These are phyloP conservation scores for Momotus momota DNA, from an alignment of 2,797 vertebrate genomes.

Conservation along the genomic window DNA sequence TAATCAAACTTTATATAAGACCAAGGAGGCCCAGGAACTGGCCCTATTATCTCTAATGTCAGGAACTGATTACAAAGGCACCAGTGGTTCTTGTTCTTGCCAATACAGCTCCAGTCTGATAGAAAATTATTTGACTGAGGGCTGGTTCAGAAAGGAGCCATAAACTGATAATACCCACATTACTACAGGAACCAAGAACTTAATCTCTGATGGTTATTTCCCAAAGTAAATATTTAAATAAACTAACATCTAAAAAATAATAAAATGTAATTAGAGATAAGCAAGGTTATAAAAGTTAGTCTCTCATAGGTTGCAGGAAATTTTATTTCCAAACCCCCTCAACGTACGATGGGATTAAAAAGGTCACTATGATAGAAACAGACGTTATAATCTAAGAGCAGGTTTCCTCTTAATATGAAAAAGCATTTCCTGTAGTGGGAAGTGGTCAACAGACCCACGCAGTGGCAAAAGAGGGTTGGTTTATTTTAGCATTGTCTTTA, in stretches of 20 bases:
- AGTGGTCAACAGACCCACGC: background rate
- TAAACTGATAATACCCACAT: conserved; percentile 58
- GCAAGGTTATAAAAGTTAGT: conserved; percentile 45
- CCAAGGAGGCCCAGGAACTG: conserved; percentile 50
- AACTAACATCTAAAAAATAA: conserved; percentile 60
- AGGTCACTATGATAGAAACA: background rate
- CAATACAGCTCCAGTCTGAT: conserved; percentile 2
- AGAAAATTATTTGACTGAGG: conserved; percentile 30
- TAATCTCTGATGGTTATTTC: conserved; percentile 68
- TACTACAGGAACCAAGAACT: conserved; percentile 64
- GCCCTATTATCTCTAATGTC: background rate
- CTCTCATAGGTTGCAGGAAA: background rate
- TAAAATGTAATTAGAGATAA: conserved; percentile 63
- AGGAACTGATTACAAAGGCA: conserved; percentile 55
- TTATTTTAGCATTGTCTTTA: conserved; percentile 76
- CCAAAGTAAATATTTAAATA: conserved; percentile 66
- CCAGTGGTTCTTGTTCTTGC: conserved; percentile 31
- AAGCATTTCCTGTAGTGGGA: background rate
- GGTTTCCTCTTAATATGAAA: conserved; percentile 9
- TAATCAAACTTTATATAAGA: conserved; percentile 53
- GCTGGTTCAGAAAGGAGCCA: conserved; percentile 38
- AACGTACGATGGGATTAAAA: background rate
- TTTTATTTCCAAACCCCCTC: conserved; percentile 11
- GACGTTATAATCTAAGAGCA: background rate
- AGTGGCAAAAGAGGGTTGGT: conserved; percentile 44